Evolutionary conservation across 2,797 vertebrate genomes (phyloP), one percentile per base, ranked within the genome.

Genomic region (Thripadectes ignobilis): DNA sequence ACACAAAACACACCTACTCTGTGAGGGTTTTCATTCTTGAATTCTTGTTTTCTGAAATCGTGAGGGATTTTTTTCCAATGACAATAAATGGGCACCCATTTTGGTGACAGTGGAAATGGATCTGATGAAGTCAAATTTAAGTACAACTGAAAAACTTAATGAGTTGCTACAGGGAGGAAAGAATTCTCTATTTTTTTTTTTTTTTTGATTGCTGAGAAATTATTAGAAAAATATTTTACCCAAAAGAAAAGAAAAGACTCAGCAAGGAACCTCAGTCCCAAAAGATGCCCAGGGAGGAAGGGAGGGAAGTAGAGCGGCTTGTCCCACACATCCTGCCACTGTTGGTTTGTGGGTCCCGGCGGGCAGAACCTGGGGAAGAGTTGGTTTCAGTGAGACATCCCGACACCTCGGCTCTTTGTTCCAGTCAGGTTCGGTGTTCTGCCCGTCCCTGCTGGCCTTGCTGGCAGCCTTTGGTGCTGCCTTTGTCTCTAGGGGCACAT

Each of bases 401-500:
- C 0, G 14, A 78, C 71, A 88, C 71, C 92, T 90, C 92, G 0
- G 19, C 69, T 59, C 74, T 90, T 97, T 95, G 94, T 96, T 73
- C 88, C 4, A 6, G 4, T 9, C 7, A 0, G 68, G 45, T 77
- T 34, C 78, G 38, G 83, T 16, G 83, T 62, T 82, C 19, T 4
- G 0, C 36, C 8, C 3, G 4, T 73, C 91, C 85, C 68, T 16
- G 79, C 93, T 65, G 7, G 41, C 85, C 74, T 87, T 6, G 1
- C 92, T 45, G 88, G 55, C 85, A 83, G 83, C 30, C 71, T 21
- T 77, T 7, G 2, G 63, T 63, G 55, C 94, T 85, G 77, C 89
- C 84, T 92, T 89, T 79, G 85, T 95, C 85, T 91, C 94, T 59
- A 10, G 71, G 88, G 77, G 61, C 49, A 69, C 78, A 69, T 62